Evolutionary conservation across 37 sponge, comb jelly and placozoan genomes (phyloP).

Genomic region (Beroe forskalii): DNA sequence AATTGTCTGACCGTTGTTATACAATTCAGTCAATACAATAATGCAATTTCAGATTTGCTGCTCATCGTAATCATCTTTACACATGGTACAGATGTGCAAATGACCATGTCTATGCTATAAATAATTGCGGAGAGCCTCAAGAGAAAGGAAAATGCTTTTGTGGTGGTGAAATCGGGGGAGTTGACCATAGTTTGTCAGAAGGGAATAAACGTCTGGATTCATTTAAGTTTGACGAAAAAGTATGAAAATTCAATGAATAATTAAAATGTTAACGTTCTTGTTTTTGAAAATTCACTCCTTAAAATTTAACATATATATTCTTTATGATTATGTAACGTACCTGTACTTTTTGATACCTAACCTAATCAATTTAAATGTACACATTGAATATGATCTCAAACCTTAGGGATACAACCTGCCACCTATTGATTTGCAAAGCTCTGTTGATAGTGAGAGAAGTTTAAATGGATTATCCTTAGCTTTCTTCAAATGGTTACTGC

Average conservation of each 20-base stretch:
- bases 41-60: background rate
- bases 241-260: no score
- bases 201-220: slow-evolving; percentile 1
- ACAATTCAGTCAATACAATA: background rate
- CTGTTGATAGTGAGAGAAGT: slow-evolving; percentile 21
- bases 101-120: slow-evolving; percentile 32
- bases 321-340: no score
- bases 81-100: slow-evolving; percentile 38
- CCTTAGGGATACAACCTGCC: slow-evolving; percentile 38
- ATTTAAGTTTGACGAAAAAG: background rate
- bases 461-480: background rate
- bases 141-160: slow-evolving; percentile 47
- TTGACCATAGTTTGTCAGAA: background rate
- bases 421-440: background rate
- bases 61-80: slow-evolving; percentile 20
- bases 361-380: no score
- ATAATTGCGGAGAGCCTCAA: slow-evolving; percentile 44
- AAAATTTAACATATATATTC: no score
- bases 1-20: no score
- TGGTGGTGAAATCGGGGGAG: slow-evolving; percentile 52
- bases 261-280: no score
- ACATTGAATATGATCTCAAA: no score
- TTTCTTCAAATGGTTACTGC: slow-evolving; percentile 5
- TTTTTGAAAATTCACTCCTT: no score
- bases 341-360: no score